Base-by-base conservation (phyloP, 2,888 invertebrate genomes). In the Tolmerus cingulatus region DNA sequence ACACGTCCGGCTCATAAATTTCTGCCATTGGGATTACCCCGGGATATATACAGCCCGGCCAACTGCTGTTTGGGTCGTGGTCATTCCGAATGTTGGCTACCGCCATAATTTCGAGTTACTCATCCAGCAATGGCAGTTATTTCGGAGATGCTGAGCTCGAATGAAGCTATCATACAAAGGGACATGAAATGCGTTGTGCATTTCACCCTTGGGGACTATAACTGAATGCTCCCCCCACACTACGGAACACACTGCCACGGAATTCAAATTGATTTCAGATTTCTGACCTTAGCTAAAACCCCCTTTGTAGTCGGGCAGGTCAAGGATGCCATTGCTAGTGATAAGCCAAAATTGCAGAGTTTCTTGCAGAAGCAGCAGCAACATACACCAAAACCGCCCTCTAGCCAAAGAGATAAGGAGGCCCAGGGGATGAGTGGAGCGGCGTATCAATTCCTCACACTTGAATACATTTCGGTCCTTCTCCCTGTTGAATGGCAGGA, bases 1-100 rank as follows among this genome's bases (percentile, higher is more conserved):
- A 55, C 81, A 81, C 81, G 81, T 81, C 81, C 81, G 81, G 81
- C 55, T 55, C 81, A 81, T 81, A 81, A 81, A 81, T 81, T 81
- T 81, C 51, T 81, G 51, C 51, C 46, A 81, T 51, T 81, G 12
- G 37, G 30, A 51, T 51, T 81, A 51, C 51, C 37, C 27, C 27
- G 14, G 40, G 43, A 27, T 81, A 34, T 55, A 51, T 34, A 43
- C 30, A 43, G 16, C 14, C 30, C 23, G 51, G 30, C 81, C 81
- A 81, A 81, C 51, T 81, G 81, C 76, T 81, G 81, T 23, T 40
- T 37, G 40, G 81, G 2, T 55, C 19, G 12, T 34, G 81, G 81
- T 51, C 81, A 55, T 55, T 81, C 7, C 30, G 8, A 46, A 51
- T 55, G 27, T 34, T 16, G 19, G 23, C 34, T 23, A 12, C 30